These are phyloP conservation scores for Lacerta bilineata DNA, from an alignment of 2,797 vertebrate genomes.

Conservation along the genomic window DNA sequence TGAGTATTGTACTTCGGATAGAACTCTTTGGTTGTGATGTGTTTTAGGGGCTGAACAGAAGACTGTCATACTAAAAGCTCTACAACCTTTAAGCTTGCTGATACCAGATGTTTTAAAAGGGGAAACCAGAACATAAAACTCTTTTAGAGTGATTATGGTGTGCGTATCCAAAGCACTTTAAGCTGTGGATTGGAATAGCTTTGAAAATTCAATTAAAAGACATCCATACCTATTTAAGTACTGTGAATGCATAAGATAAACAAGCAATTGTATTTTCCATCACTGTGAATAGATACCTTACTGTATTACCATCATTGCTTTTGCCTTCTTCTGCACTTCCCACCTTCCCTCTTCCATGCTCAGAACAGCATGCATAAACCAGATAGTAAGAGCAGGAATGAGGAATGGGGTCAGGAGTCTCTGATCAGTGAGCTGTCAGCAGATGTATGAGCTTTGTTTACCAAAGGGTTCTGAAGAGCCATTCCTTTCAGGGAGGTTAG, in stretches of 20 bases:
- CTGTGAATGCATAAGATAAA: slow-evolving; percentile 36
- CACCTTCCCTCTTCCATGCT: background rate
- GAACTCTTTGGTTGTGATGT: slow-evolving; percentile 94
- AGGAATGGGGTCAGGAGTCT: too few relatives aligned
- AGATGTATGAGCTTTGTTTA: too few relatives aligned
- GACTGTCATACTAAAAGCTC: slow-evolving; percentile 21
- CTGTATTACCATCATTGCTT: background rate
- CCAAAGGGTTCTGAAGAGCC: too few relatives aligned
- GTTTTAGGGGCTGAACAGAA: slow-evolving; percentile 53
- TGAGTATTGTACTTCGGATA: slow-evolving; percentile 89
- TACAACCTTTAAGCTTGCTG: background rate
- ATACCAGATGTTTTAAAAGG: slow-evolving; percentile 24
- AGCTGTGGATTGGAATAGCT: slow-evolving; percentile 18
- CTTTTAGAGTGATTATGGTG: background rate
- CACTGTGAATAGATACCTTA: background rate
- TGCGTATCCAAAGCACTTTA: slow-evolving; percentile 36
- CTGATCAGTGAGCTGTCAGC: too few relatives aligned
- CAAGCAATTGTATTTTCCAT: background rate
- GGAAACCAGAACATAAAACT: background rate
- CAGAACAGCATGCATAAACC: too few relatives aligned
- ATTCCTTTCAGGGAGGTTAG: too few relatives aligned
- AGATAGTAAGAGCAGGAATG: too few relatives aligned
- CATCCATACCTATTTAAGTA: slow-evolving; percentile 44
- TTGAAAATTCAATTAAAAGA: slow-evolving; percentile 45
- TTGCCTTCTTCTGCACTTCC: background rate